Conservation (phyloP, 1,140 invertebrate species). For the Eurosta solidaginis region DNA sequence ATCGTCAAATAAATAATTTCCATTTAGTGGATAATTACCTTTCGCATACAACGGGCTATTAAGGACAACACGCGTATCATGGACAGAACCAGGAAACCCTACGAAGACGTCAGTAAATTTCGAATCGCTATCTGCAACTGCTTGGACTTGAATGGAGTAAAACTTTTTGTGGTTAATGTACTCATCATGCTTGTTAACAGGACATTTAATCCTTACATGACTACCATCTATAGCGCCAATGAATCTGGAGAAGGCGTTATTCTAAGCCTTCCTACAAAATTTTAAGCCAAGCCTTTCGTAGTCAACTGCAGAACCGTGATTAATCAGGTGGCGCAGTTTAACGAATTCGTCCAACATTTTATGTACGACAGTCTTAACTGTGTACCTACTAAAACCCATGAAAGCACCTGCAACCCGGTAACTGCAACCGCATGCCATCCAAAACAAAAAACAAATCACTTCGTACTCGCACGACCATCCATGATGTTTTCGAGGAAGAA, state of each 20-base stretch:
- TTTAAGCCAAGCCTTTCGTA: no score
- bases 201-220: slow-evolving; percentile 27
- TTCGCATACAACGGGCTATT: slow-evolving; percentile 7
- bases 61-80: neutral
- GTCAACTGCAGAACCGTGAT: neutral
- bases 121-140: neutral
- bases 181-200: neutral
- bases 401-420: neutral
- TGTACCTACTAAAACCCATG: neutral
- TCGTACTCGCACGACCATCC: no score
- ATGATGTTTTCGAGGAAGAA: no score
- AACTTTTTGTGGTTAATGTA: no score
- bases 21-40: neutral
- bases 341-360: slow-evolving; percentile 5
- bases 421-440: neutral
- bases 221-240: slow-evolving; percentile 21
- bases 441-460: neutral
- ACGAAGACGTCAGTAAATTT: slow-evolving; percentile 14
- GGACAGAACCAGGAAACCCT: neutral
- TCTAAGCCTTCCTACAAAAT: neutral
- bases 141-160: neutral
- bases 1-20: neutral
- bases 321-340: neutral
- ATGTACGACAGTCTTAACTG: neutral
- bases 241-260: neutral